These are phyloP conservation scores for Gymnoscopelus braueri DNA, from an alignment of 2,797 vertebrate species.

Conservation along the genomic window DNA sequence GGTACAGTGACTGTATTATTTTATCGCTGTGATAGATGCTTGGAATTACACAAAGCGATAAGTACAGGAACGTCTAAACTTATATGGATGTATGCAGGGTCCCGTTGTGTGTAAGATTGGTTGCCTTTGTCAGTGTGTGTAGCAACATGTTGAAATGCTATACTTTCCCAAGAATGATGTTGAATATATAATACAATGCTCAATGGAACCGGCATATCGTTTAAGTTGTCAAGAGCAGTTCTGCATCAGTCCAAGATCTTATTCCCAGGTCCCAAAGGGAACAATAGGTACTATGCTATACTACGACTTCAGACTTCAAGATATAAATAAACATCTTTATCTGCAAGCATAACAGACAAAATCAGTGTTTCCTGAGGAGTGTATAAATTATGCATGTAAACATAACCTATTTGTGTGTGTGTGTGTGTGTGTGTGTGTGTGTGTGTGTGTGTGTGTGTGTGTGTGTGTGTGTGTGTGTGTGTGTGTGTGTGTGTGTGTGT, in stretches of 20 bases:
- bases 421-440: conserved; percentile 30
- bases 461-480: conserved; percentile 24
- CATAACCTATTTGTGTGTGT: conserved; percentile 36
- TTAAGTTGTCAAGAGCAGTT: neutral
- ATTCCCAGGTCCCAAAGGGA: conserved; percentile 12
- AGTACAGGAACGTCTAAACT: neutral
- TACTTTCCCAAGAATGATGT: too few relatives aligned
- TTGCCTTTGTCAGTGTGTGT: neutral
- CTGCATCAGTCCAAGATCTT: neutral
- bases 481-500: conserved; percentile 51
- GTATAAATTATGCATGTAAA: conserved; percentile 43
- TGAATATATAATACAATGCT: too few relatives aligned
- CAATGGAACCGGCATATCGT: too few relatives aligned
- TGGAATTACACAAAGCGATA: conserved; percentile 16
- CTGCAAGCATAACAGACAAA: conserved; percentile 33
- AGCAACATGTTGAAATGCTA: neutral
- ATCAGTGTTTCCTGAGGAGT: conserved; percentile 30
- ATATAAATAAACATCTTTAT: conserved; percentile 39
- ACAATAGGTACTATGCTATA: neutral
- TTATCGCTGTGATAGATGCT: conserved; percentile 13
- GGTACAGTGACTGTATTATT: neutral
- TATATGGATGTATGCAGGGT: neutral
- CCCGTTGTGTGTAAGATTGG: neutral
- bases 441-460: conserved; percentile 20
- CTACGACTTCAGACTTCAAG: conserved; percentile 3